Base-by-base conservation (phyloP, 2,113 vertebrate genomes). In the Indicator indicator region DNA sequence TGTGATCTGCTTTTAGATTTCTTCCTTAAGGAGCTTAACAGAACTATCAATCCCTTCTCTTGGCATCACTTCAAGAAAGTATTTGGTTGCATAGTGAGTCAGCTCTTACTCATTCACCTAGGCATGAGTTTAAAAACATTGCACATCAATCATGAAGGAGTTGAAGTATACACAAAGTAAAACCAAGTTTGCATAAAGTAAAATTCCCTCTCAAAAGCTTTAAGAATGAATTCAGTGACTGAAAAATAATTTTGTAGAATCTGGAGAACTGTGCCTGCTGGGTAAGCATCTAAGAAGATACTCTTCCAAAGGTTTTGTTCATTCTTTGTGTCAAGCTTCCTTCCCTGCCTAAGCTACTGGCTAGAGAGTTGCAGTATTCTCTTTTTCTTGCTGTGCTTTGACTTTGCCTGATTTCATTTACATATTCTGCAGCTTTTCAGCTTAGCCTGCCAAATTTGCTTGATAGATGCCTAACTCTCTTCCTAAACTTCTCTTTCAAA, bases 371-470 rank as follows among this genome's bases (percentile, higher is more conserved):
- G 30, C 42, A 83, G 52, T 73, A 87, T 72, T 54, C n/a, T 80
- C 56, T 92, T 75, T 73, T 64, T 89, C 55, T 73, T 76, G n/a
- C 40, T 72, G 36, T 58, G 46, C 55, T 90, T 93, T 90, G 89
- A 85, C 84, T 81, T 92, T 19, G 1, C 80, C 79, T 79, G 75
- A 76, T 83, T 85, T 74, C 14, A 55, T 94, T 92, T 91, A 87
- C 78, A 71, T 89, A 80, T 83, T 85, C 40, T 91, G 74, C 84
- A 89, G 60, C 78, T 89, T 90, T 92, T 89, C 78, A 67, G 16
- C 87, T 87, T 62, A 19, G 46, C 60, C 78, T 85, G 56, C 77
- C 93, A 89, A 87, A 87, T 91, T 76, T 75, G 46, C 16, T 67
- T 87, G 56, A 73, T 84, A 71, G 44, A 70, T 48, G 46, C 24